Evolutionary conservation across 2,113 vertebrate species (phyloP), one percentile per base, ranked within the genome.

Genomic region (Meleagris gallopavo): DNA sequence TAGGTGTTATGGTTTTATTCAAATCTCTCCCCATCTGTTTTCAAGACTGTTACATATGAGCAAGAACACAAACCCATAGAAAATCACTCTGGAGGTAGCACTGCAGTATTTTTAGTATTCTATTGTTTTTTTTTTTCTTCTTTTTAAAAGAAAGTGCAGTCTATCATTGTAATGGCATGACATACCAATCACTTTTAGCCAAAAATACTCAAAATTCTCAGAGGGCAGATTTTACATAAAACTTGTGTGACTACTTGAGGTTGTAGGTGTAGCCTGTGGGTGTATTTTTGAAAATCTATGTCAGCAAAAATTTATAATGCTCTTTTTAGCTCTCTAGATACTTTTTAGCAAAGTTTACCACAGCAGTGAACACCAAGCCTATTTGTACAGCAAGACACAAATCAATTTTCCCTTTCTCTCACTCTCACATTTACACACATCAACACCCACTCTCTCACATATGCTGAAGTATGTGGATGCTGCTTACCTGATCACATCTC

Each of bases 401-500:
- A 74, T 7, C 24, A 38, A 32, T 62, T 17, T 16, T 24, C 4
- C 58, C 32, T 57, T 32, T 79, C 36, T 14, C 20, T 76, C 17
- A 4, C 25, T 36, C 43, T 30, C 20, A 24, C 3, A 46, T 4
- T 19, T 6, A 29, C 4, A 46, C 34, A 66, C 2, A 29, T 2
- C 6, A 82, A 52, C 21, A 46, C 16, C 24, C 17, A 60, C 27
- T 40, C 41, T 36, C 45, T 11, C 32, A 72, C 19, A 5, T 5
- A 11, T 7, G 25, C 64, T 83, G 29, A 86, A 48, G 8, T 2
- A 80, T 1, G 2, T 3, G 60, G 76, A 86, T 45, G 65, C 57
- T 67, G 83, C 97, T 98, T 98, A 99, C 99, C 98, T 99, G 99
- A 97, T 99, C 99, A 77, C 99, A 99, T 96, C 99, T 98, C 99